Conservation (phyloP, 1,140 invertebrate genomes). For the Wasmannia auropunctata region DNA sequence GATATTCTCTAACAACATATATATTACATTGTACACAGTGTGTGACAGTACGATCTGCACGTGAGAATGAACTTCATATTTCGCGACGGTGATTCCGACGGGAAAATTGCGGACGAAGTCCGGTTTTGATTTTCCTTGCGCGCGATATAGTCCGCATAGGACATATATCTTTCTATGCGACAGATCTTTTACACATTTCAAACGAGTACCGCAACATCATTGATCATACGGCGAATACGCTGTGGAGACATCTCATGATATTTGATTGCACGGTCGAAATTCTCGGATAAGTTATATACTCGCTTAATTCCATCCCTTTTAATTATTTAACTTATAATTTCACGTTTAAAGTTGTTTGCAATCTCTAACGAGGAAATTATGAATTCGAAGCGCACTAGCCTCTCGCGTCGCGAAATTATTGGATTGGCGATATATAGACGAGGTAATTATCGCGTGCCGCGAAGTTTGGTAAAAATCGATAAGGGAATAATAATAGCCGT, state of each 20-base stretch:
- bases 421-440: background rate
- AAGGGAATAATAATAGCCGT: slow-evolving; percentile 37
- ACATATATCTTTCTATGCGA: slow-evolving; percentile 14
- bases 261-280: background rate
- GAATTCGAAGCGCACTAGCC: background rate
- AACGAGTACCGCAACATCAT: background rate
- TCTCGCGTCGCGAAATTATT: slow-evolving; percentile 3
- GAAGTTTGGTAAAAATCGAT: slow-evolving; percentile 34
- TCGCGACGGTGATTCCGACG: slow-evolving; percentile 18
- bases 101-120: slow-evolving; percentile 13
- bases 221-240: background rate
- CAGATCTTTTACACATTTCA: slow-evolving; percentile 10
- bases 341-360: background rate
- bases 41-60: slow-evolving; percentile 22
- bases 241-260: background rate
- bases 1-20: background rate
- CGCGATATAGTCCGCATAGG: background rate
- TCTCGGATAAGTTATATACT: background rate
- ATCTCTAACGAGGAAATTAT: slow-evolving; percentile 6
- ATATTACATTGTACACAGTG: background rate
- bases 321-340: background rate
- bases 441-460: slow-evolving; percentile 25
- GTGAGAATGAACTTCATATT: slow-evolving; percentile 31
- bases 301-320: background rate
- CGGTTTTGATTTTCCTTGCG: slow-evolving; percentile 37